These are phyloP conservation scores for Apostichopus japonicus DNA, from an alignment of 35 echinoderm and acorn worm genomes.

Conservation along the genomic window DNA sequence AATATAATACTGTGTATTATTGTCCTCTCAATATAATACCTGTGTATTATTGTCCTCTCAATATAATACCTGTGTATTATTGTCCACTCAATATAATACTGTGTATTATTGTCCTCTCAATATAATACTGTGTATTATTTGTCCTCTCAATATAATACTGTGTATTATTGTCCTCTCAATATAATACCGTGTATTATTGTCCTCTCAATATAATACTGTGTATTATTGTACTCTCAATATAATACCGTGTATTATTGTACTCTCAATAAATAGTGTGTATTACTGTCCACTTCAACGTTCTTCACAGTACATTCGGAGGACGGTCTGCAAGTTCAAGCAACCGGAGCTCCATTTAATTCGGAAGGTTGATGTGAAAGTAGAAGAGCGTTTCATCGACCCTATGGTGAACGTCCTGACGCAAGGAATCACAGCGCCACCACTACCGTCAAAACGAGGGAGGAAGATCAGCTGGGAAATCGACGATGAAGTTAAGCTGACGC, in stretches of 20 bases:
- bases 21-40: too few species aligned
- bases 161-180: too few species aligned
- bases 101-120: too few species aligned
- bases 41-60: too few species aligned
- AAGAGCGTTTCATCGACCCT: conserved; percentile 83
- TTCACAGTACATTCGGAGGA: conserved; percentile 86
- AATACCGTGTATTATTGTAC: background rate
- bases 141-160: too few species aligned
- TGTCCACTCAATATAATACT: too few species aligned
- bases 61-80: too few species aligned
- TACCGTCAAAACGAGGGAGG: conserved; percentile 68
- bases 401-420: conserved; percentile 71
- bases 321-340: conserved; percentile 56
- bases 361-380: conserved; percentile 75
- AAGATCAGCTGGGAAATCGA: conserved; percentile 82
- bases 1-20: too few species aligned
- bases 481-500: conserved; percentile 71
- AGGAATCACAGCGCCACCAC: conserved; percentile 66
- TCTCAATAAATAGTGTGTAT: background rate
- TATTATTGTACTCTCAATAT: too few species aligned
- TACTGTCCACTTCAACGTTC: background rate
- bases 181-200: too few species aligned
- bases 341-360: conserved; percentile 84
- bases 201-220: too few species aligned
- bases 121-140: too few species aligned